Evolutionary conservation across 2,888 invertebrate species (phyloP).

Genomic region (Conchocele bisecta): DNA sequence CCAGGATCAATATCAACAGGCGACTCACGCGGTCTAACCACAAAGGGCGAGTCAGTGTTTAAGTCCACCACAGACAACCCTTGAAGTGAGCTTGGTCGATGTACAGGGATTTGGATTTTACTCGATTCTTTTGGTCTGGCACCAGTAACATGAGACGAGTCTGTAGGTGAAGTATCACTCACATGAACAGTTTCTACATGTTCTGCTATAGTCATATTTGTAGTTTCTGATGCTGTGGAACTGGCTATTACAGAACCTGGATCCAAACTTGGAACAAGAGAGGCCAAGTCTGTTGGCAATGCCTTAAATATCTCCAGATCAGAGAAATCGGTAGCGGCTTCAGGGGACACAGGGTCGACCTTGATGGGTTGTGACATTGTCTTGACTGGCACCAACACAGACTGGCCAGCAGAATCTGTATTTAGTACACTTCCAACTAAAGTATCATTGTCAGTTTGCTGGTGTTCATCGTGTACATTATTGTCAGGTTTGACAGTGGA

Average conservation of each 20-base stretch:
- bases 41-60: conserved; percentile 46
- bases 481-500: too few relatives aligned
- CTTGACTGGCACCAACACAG: too few relatives aligned
- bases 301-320: conserved; percentile 27
- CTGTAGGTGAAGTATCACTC: conserved; percentile 6
- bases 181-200: too few relatives aligned
- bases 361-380: too few relatives aligned
- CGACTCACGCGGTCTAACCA: conserved; percentile 21
- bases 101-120: conserved; percentile 61
- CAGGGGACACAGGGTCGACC: too few relatives aligned
- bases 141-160: conserved; percentile 47
- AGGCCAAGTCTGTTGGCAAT: conserved; percentile 9
- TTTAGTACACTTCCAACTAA: too few relatives aligned
- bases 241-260: neutral
- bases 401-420: too few relatives aligned
- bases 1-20: conserved; percentile 10
- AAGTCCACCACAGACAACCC: conserved; percentile 73
- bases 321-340: too few relatives aligned
- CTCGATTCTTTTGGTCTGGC: conserved; percentile 77
- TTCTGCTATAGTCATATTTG: neutral
- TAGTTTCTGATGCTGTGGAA: neutral
- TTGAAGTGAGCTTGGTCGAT: conserved; percentile 72
- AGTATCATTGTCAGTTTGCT: too few relatives aligned
- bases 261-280: neutral
- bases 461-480: too few relatives aligned